Conservation (phyloP, 1,140 invertebrate genomes). For the Halictus rubicundus region DNA sequence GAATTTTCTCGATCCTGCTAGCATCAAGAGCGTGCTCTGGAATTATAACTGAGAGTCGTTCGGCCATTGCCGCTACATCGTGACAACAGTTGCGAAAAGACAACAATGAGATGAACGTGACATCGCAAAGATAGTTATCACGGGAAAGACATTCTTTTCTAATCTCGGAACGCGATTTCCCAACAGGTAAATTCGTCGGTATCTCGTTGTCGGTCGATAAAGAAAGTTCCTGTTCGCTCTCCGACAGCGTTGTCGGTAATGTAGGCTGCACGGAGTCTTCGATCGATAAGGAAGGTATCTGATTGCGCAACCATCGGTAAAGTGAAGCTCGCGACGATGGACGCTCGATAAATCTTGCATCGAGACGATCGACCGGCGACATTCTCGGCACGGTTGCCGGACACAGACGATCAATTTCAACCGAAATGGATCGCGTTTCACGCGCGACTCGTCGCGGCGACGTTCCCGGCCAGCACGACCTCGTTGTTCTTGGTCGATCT, state of each 20-base stretch:
- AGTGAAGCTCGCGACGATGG: background rate
- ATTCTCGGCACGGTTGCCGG: background rate
- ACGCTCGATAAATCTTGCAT: background rate
- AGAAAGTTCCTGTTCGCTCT: too few species aligned
- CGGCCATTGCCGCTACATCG: background rate
- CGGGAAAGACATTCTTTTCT: too few species aligned
- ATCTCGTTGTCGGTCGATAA: too few species aligned
- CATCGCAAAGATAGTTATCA: too few species aligned
- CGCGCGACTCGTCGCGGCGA: background rate
- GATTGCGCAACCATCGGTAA: background rate
- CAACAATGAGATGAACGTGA: too few species aligned
- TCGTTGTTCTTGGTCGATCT: background rate
- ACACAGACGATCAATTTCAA: background rate
- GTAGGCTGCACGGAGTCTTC: background rate
- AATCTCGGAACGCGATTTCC: too few species aligned
- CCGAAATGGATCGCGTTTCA: background rate
- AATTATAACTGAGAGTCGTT: background rate
- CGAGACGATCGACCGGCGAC: too few species aligned
- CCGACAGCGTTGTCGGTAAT: too few species aligned
- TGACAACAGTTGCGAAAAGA: too few species aligned
- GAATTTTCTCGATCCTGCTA: too few species aligned
- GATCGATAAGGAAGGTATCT: background rate
- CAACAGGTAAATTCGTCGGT: too few species aligned
- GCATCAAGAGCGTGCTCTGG: too few species aligned
- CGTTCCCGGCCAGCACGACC: background rate